These are phyloP conservation scores for Araneus ventricosus DNA, from an alignment of 1,140 invertebrate species.

Conservation along the genomic window DNA sequence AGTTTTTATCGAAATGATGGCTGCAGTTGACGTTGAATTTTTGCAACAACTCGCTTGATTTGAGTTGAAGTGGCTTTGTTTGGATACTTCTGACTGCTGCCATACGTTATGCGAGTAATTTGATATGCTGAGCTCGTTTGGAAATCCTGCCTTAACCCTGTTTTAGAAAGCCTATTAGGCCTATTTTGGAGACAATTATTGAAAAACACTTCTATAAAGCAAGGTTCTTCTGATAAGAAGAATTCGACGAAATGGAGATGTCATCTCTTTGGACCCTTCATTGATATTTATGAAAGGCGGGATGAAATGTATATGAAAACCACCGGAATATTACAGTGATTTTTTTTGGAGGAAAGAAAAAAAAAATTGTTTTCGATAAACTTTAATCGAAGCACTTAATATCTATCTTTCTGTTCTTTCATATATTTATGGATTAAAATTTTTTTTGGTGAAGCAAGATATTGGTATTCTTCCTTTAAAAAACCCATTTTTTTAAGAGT, in stretches of 20 bases:
- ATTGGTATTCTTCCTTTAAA: too few relatives aligned
- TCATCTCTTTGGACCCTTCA: background rate
- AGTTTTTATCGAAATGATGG: background rate
- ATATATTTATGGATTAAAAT: too few relatives aligned
- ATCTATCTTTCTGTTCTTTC: too few relatives aligned
- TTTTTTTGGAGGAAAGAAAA: too few relatives aligned
- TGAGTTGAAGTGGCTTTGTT: background rate
- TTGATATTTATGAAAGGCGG: background rate
- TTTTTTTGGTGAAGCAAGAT: too few relatives aligned
- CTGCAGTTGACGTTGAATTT: constrained; percentile 1
- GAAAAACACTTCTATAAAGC: background rate
- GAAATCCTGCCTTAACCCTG: background rate
- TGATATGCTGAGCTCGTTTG: background rate
- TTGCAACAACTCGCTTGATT: background rate
- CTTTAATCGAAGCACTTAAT: too few relatives aligned
- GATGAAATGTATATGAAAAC: background rate
- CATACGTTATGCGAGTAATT: background rate
- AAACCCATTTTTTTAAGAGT: too few relatives aligned
- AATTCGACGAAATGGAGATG: background rate
- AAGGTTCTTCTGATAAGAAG: background rate
- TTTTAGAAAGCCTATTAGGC: background rate
- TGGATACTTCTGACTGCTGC: background rate
- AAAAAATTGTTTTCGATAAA: too few relatives aligned
- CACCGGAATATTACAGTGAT: too few relatives aligned
- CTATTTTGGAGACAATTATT: background rate